phyloP scores from a whole-genome alignment of 2,888 invertebrate genomes.

The Tryphoninae sp. region DNA sequence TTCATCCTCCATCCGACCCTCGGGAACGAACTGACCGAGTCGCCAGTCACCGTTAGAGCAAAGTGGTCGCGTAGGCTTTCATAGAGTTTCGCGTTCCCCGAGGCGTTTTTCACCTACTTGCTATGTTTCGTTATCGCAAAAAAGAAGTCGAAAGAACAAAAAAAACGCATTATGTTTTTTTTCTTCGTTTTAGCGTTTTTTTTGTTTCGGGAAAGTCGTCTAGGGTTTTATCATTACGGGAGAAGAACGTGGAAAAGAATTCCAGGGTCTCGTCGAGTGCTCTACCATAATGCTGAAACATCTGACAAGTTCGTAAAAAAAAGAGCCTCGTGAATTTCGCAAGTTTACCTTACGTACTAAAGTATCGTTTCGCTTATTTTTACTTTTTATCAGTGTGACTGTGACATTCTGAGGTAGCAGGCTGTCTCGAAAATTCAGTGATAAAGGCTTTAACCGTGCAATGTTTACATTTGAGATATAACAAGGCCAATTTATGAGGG shows the following conservation, averaged over 20 bases:
- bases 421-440: constrained; percentile 1
- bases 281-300: neutral
- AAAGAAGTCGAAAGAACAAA: neutral
- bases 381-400: neutral
- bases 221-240: too few relatives aligned
- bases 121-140: neutral
- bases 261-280: neutral
- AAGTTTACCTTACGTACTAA: neutral
- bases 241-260: too few relatives aligned
- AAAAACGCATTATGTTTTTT: too few relatives aligned
- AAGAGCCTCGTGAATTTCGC: neutral
- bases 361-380: neutral
- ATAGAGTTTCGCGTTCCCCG: neutral
- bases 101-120: neutral
- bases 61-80: neutral
- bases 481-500: neutral
- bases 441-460: too few relatives aligned
- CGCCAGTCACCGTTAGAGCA: neutral
- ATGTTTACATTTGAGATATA: too few relatives aligned
- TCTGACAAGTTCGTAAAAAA: neutral
- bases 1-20: neutral
- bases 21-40: neutral
- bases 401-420: neutral
- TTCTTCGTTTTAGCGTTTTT: too few relatives aligned
- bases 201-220: too few relatives aligned